Evolutionary conservation across 2,113 vertebrate species (phyloP).

Genomic region (Calidris pygmaea): DNA sequence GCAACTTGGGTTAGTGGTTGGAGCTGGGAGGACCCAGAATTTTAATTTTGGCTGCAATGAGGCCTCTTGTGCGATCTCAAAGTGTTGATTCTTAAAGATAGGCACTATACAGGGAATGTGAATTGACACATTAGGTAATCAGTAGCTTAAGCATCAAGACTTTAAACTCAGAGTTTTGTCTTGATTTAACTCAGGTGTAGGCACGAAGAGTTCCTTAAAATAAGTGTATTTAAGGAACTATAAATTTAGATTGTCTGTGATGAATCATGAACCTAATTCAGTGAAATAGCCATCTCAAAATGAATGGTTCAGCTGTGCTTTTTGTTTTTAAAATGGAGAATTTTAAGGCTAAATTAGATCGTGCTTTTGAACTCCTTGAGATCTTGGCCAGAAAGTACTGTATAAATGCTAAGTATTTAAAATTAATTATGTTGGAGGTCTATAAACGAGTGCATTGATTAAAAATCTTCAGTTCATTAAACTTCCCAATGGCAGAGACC

Average conservation of each 20-base stretch:
- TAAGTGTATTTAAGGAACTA: not conserved
- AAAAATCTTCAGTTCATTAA: conserved; percentile 49
- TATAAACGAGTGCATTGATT: conserved; percentile 51
- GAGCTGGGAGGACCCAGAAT: not conserved
- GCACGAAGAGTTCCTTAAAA: not conserved
- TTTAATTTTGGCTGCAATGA: not conserved
- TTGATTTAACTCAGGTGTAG: not conserved
- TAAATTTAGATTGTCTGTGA: not conserved
- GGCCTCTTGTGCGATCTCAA: not conserved
- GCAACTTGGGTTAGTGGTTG: not conserved
- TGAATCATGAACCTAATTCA: not conserved
- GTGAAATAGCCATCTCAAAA: not conserved
- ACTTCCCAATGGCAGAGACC: not conserved
- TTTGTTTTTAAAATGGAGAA: not conserved
- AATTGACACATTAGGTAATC: not conserved
- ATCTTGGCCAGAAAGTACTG: not conserved
- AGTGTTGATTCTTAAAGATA: not conserved
- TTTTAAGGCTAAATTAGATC: not conserved
- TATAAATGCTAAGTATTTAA: not conserved
- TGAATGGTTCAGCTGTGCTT: not conserved
- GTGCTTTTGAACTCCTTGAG: not conserved
- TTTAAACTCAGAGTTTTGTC: not conserved
- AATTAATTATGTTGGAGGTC: conserved; percentile 17
- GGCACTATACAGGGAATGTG: not conserved
- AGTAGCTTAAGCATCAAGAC: not conserved